Evolutionary conservation across 2,113 vertebrate genomes (phyloP), one percentile per base, ranked within the genome.

Genomic region (Hippocampus abdominalis): DNA sequence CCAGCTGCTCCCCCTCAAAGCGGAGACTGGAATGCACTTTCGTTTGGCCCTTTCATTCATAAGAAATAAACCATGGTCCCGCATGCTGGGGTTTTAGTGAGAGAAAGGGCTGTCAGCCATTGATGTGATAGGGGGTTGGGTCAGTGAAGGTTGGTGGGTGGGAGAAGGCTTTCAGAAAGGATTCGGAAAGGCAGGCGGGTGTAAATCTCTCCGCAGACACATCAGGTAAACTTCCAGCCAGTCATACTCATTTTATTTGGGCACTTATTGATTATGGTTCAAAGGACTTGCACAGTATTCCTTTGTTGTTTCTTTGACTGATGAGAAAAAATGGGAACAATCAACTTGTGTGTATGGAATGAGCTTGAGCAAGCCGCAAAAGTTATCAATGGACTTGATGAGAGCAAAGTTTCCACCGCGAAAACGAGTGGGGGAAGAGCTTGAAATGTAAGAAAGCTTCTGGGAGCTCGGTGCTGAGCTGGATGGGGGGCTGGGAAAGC

Each of bases 11-110:
- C 80, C 77, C 75, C 76, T 88, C 71, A 76, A 61, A 53, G 75
- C 75, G 8, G 51, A 74, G 66, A 71, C 76, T 79, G 82, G 85
- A 89, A 90, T 88, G 84, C 80, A 75, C 85, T 88, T 86, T 88
- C 86, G 8, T 84, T 83, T 69, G 66, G 76, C 44, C 73, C 70
- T 68, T 84, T 89, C 86, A 89, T 88, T 88, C 89, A 90, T 81
- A 84, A 87, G 84, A 90, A 89, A 84, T 81, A 88, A 86, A 85
- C 79, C 86, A 74, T 87, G 72, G 15, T 84, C 87, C 85, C 72
- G 59, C 85, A 88, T 90, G 78, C 76, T 72, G 86, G 82, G 74
- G 66, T 71, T 81, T 81, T 44, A 84, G 84, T 76, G 75, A 88
- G 82, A 84, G 86, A 82, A 79, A 76, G 75, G 81, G 80, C 77